Base-by-base conservation (phyloP, 1,140 invertebrate genomes). In the Galleria mellonella region DNA sequence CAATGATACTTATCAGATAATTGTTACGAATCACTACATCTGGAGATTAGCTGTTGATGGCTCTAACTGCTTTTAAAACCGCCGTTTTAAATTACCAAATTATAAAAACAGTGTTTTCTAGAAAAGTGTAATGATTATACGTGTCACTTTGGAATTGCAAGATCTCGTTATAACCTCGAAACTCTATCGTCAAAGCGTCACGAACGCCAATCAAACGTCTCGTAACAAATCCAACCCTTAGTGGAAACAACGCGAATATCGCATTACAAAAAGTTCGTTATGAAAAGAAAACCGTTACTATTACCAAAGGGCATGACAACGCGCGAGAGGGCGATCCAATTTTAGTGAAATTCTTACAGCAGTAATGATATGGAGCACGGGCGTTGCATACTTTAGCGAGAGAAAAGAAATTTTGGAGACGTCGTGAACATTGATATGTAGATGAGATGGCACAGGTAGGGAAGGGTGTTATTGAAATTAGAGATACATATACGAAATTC, bases 1-100 rank as follows among this genome's bases (percentile, higher is more conserved):
- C 45, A 63, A 74, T 71, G 81, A 83, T 84, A 75, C 78, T 78
- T 84, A 84, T 84, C 81, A 74, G 64, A 67, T 81, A 75, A 84
- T 84, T 83, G 81, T 75, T 72, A 84, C 81, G 72, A 78, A 83
- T 81, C 67, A 62, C 50, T 68, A 50, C 65, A 72, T 78, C 68
- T 70, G 58, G 38, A 57, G 65, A 65, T 70, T 57, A 57, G 52
- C 30, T 12, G 27, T 12, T 32, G 15, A 14, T 33, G 14, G 38
- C 15, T 32, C 41, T 38, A n/a, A 23, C 2, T 23, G 6, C 17
- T 23, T 23, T 23, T 23, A 3, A 23, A 23, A 23, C 2, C 6
- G 6, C 17, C 6, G 17, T 23, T 23, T 6, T 23, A 23, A 23
- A 23, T 23, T 23, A 23, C 6, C 6, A 23, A 23, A 23, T 2